Conservation (phyloP, 1,140 invertebrate genomes). For the Eumeta japonica region DNA sequence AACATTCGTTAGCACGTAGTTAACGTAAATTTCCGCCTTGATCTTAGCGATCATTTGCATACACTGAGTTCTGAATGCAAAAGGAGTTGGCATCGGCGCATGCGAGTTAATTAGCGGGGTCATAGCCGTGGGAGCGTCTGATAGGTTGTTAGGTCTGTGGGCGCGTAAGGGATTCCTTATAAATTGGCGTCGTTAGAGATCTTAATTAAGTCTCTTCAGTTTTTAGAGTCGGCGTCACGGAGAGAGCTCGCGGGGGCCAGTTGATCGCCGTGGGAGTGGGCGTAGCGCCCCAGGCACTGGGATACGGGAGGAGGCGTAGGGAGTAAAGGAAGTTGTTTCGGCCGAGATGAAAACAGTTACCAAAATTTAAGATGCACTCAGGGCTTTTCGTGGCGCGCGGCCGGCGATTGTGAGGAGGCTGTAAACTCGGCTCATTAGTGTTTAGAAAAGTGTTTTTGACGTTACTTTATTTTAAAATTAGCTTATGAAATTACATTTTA, state of each 20-base stretch:
- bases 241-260: neutral
- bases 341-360: too few relatives aligned
- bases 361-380: too few relatives aligned
- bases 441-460: too few relatives aligned
- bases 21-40: neutral
- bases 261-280: neutral
- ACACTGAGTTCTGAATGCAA: neutral
- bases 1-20: neutral
- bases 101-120: neutral
- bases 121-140: neutral
- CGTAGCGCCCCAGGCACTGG: too few relatives aligned
- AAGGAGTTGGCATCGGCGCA: neutral
- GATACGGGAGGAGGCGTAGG: too few relatives aligned
- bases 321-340: too few relatives aligned
- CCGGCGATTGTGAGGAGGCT: too few relatives aligned
- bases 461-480: too few relatives aligned
- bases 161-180: slow-evolving; percentile 37
- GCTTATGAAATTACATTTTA: too few relatives aligned
- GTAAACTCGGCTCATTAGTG: too few relatives aligned
- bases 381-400: too few relatives aligned
- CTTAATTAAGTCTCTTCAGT: slow-evolving; percentile 47
- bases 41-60: neutral
- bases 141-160: slow-evolving; percentile 29
- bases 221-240: slow-evolving; percentile 35
- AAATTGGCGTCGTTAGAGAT: slow-evolving; percentile 46